These are phyloP conservation scores for Rynchops niger DNA, from an alignment of 2,113 vertebrate species.

Conservation along the genomic window DNA sequence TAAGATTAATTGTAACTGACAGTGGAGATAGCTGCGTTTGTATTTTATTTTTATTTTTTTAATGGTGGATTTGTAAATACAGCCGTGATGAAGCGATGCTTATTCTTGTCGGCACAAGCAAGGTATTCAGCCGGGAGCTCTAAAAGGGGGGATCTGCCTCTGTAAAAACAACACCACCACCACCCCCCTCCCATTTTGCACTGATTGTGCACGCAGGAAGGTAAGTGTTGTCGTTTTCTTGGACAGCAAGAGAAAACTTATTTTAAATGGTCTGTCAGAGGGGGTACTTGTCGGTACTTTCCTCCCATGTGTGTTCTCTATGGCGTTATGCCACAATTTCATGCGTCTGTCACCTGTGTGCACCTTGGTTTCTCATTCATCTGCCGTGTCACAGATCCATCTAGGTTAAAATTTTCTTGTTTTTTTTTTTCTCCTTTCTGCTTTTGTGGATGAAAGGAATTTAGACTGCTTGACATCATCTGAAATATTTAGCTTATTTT, in stretches of 20 bases:
- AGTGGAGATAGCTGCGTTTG: background rate
- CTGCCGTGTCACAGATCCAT: background rate
- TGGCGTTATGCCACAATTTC: background rate
- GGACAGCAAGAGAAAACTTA: background rate
- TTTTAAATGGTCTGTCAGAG: background rate
- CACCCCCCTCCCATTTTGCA: background rate
- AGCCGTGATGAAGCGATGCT: background rate
- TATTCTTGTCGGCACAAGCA: background rate
- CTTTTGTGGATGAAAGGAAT: background rate
- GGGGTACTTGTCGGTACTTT: background rate
- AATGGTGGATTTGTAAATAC: background rate
- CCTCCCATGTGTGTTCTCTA: background rate
- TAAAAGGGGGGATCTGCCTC: background rate
- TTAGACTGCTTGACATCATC: background rate
- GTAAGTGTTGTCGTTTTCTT: slow-evolving; percentile 26
- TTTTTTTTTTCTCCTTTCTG: background rate
- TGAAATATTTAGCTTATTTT: background rate
- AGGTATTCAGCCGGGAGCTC: background rate
- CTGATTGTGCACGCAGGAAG: background rate
- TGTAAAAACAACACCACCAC: background rate
- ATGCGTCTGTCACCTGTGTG: background rate
- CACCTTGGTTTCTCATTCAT: background rate
- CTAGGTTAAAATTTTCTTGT: background rate
- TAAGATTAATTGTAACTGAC: background rate
- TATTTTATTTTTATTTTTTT: background rate